Evolutionary conservation across 2,113 vertebrate species (phyloP).

Genomic region (Lontra canadensis): DNA sequence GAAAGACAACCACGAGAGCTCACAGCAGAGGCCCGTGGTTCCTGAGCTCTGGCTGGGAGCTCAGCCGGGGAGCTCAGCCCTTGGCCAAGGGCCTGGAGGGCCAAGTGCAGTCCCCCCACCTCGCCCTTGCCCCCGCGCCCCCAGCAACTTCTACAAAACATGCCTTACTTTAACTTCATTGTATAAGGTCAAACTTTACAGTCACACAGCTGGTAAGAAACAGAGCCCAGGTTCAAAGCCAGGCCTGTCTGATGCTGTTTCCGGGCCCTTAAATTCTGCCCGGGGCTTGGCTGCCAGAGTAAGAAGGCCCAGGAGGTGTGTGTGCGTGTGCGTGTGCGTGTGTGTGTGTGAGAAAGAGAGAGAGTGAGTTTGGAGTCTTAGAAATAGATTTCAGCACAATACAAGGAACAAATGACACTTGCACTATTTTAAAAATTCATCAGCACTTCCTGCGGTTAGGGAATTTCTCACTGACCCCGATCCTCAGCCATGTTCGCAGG

Average conservation of each 20-base stretch:
- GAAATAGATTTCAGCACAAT: not conserved
- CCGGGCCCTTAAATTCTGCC: not conserved
- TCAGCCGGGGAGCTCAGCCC: not conserved
- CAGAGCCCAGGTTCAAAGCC: slow-evolving; percentile 3
- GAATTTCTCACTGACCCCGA: not conserved
- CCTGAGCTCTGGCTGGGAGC: not conserved
- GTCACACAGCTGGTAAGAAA: not conserved
- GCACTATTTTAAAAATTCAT: not conserved
- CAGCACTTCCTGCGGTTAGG: not conserved
- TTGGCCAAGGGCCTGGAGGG: not conserved
- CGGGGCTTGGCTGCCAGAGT: not conserved
- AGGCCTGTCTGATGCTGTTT: not conserved
- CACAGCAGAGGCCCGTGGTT: not conserved
- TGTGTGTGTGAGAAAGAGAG: not conserved
- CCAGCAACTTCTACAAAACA: not conserved
- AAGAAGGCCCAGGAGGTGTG: not conserved
- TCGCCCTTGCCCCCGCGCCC: no score
- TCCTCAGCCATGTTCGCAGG: not conserved
- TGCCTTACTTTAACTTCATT: not conserved
- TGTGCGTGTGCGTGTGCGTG: not conserved
- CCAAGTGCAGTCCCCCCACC: no score
- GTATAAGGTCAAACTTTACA: not conserved
- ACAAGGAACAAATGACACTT: not conserved
- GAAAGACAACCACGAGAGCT: not conserved
- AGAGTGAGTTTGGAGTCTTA: not conserved